Evolutionary conservation across 2,888 invertebrate genomes (phyloP), one percentile per base, ranked within the genome.

Genomic region (Heliconius charithonia): DNA sequence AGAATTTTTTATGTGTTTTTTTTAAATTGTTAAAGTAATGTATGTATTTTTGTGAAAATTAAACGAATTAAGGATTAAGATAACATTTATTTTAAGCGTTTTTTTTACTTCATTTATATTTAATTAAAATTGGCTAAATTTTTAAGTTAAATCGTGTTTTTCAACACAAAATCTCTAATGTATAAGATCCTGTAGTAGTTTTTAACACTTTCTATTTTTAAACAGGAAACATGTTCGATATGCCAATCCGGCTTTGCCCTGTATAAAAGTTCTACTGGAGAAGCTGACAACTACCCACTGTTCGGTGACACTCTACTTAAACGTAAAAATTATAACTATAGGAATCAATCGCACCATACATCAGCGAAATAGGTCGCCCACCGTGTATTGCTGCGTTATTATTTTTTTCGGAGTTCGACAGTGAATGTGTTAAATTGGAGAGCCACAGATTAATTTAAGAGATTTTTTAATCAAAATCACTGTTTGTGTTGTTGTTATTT

Each of bases 381-480:
- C 41, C 25, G 69, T 67, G 32, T 67, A n/a, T 67, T n/a, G 37
- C 37, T 41, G 67, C 67, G n/a, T 25, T 67, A 41, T 69, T 37
- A 16, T 63, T 25, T 69, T 69, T 69, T n/a, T 41, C 13, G n/a
- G n/a, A 41, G 13, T 6, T 67, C 41, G 37, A 67, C 66, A 41
- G 7, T 37, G 66, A 67, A 67, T 67, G 41, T 67, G 67, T 67
- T 67, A 41, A 67, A 67, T 67, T 67, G 25, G 67, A n/a, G 37
- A 37, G 12, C 37, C 13, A 67, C 67, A n/a, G 67, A 67, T 37
- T 37, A 37, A 67, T 67, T 37, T 37, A 67, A 37, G 13, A 13
- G n/a, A 4, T 37, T 9, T 66, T 16, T 67, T 41, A n/a, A 13
- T 12, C n/a, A 37, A 37, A 37, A n/a, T 27, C 25, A 0, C n/a